Base-by-base conservation (phyloP, 2,113 vertebrate species). In the Erinaceus europaeus region DNA sequence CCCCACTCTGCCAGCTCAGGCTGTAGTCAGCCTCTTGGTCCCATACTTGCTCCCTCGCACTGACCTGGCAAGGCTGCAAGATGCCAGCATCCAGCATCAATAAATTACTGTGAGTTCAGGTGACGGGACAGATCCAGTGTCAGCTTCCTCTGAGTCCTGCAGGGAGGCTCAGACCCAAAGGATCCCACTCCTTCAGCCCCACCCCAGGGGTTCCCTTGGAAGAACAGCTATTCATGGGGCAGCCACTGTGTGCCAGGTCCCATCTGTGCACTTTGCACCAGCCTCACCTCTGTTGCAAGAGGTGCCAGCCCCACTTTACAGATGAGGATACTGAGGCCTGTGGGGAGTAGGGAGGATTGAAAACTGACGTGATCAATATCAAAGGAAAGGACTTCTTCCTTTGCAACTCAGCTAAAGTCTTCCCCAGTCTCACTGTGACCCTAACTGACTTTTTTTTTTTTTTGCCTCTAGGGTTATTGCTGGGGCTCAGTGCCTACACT, bases 31-130 rank as follows among this genome's bases (percentile, higher is more conserved):
- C 53, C 87, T 73, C 1, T 4, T 32, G 59, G 86, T 77, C 72
- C 50, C 42, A 53, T 44, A 79, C 84, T 90, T 71, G 84, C 82
- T 90, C 84, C 46, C 78, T 40, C 48, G 92, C 71, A 29, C 87
- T 95, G 92, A 94, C 92, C 94, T 32, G 15, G 76, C 38, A 61
- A n/a, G 46, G 80, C 86, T 40, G 40, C 89, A 62, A 84, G 75
- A 83, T 89, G 92, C 91, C 64, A 53, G 92, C 88, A 79, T 84
- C 81, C 86, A 92, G 90, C 95, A 95, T 95, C 95, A 95, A 94
- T 95, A 95, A 94, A 95, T 95, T 94, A 95, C 95, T 38, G 85
- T 2, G 53, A 94, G 95, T 95, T 94, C 95, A 95, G 93, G 90
- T 94, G 94, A 94, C 95, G 59, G 84, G 87, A 87, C 87, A 94